These are phyloP conservation scores for Ia io DNA, from an alignment of 2,113 vertebrate genomes.

Conservation along the genomic window DNA sequence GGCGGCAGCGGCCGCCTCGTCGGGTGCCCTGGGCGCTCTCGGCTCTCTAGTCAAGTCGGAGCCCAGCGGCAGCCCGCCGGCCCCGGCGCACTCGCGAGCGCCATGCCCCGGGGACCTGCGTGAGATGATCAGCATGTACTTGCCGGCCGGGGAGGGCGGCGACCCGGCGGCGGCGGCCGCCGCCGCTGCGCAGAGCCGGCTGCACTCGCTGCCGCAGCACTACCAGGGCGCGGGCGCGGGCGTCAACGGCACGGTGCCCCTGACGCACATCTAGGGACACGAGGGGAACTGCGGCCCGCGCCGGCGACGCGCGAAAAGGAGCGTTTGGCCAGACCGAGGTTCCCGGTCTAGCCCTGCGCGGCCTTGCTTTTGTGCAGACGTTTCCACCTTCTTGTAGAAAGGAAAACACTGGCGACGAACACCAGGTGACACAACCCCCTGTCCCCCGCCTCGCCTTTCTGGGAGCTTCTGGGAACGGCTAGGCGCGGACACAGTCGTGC, in stretches of 20 bases:
- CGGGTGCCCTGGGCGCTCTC: slow-evolving; percentile 92
- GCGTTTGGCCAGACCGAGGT: not conserved
- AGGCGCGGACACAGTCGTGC: slow-evolving; percentile 73
- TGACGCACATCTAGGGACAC: slow-evolving; percentile 93
- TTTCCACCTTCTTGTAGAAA: slow-evolving; percentile 88
- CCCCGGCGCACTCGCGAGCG: slow-evolving; percentile 92
- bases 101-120: slow-evolving; percentile 98
- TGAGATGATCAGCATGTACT: slow-evolving; percentile 99
- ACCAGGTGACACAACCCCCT: slow-evolving; percentile 84
- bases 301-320: not conserved
- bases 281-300: not conserved
- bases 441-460: slow-evolving; percentile 77
- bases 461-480: slow-evolving; percentile 74
- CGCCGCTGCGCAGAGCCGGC: slow-evolving; percentile 91
- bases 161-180: slow-evolving; percentile 83
- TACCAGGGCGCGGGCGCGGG: slow-evolving; percentile 95
- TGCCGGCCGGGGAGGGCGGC: slow-evolving; percentile 93
- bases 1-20: slow-evolving; percentile 89
- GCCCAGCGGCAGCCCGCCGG: slow-evolving; percentile 95
- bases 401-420: slow-evolving; percentile 59
- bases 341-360: not conserved
- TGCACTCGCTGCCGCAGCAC: slow-evolving; percentile 95
- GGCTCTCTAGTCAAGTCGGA: slow-evolving; percentile 96
- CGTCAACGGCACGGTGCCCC: slow-evolving; percentile 96
- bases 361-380: slow-evolving; percentile 90